Evolutionary conservation across 2,888 invertebrate species (phyloP).

Genomic region (Stenodema calcarata): DNA sequence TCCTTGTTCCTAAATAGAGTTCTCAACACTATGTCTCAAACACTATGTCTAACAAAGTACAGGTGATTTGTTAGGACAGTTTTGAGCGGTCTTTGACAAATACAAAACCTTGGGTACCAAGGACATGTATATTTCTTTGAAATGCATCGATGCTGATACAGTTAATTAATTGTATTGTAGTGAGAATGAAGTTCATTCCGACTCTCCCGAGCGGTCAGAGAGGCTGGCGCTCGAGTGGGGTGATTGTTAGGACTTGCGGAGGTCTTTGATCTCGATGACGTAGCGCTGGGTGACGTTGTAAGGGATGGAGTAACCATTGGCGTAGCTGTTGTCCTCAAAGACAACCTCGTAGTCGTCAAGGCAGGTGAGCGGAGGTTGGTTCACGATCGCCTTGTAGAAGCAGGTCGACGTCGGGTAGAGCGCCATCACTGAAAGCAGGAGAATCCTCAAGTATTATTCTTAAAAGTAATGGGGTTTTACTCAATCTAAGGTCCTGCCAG

Average conservation of each 20-base stretch:
- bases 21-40: too few species aligned
- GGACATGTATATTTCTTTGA: too few species aligned
- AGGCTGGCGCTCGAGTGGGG: slow-evolving; percentile 43
- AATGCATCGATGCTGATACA: too few species aligned
- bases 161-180: too few species aligned
- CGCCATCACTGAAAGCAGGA: slow-evolving; percentile 87
- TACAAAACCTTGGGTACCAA: too few species aligned
- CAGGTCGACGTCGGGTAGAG: slow-evolving; percentile 98
- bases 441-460: too few species aligned
- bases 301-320: slow-evolving; percentile 92
- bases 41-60: too few species aligned
- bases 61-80: too few species aligned
- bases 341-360: slow-evolving; percentile 92
- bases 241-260: slow-evolving; percentile 60
- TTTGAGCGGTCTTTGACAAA: too few species aligned
- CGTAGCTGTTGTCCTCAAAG: slow-evolving; percentile 91
- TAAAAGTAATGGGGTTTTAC: too few species aligned
- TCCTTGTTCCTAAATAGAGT: too few species aligned
- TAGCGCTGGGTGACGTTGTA: slow-evolving; percentile 88
- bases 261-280: slow-evolving; percentile 58
- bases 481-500: too few species aligned
- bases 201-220: slow-evolving; percentile 30
- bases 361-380: slow-evolving; percentile 80
- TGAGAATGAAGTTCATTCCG: neutral
- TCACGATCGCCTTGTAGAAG: slow-evolving; percentile 94